A percentile compares a stretch with the other conserved stretches of the same genome.
These are phyloP conservation scores for Polydesmus complanatus DNA, from an alignment of 2,888 invertebrate genomes.

Conservation along the genomic window DNA sequence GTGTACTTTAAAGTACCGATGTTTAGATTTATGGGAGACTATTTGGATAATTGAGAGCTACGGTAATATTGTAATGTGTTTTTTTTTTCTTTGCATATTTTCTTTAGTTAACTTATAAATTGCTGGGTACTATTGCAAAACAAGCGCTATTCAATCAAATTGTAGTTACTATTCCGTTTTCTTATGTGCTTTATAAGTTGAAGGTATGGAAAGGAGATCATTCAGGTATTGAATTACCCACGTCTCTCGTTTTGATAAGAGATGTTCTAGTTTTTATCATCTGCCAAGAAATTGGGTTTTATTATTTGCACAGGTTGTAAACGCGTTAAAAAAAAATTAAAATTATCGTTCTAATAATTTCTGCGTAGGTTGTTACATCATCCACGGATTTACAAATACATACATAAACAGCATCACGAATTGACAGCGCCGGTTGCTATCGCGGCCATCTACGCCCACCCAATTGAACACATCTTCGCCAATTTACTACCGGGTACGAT, in stretches of 20 bases:
- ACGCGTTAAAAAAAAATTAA: no score
- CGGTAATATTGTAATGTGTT: neutral
- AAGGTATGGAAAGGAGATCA: neutral
- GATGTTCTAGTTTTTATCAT: neutral
- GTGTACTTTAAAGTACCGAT: no score
- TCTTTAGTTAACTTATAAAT: neutral
- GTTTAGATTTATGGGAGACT: neutral
- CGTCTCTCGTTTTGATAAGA: neutral
- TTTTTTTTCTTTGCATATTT: no score
- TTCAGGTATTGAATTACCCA: neutral
- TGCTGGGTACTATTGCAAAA: neutral
- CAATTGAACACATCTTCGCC: slow-evolving; percentile 56
- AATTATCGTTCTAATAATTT: no score
- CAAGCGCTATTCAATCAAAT: neutral
- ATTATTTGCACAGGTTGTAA: slow-evolving; percentile 3
- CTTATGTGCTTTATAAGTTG: neutral
- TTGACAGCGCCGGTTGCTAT: slow-evolving; percentile 80
- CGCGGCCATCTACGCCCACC: slow-evolving; percentile 65
- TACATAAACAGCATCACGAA: slow-evolving; percentile 76
- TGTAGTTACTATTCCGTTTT: neutral
- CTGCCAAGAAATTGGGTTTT: neutral
- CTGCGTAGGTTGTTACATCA: slow-evolving; percentile 52
- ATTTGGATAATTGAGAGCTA: neutral
- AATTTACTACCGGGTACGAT: slow-evolving; percentile 61
- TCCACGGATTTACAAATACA: slow-evolving; percentile 56